Percentiles rank a stretch among this genome's conserved stretches.
phyloP scores from a whole-genome alignment of 2,888 invertebrate species.

The Drosophila neotestacea region DNA sequence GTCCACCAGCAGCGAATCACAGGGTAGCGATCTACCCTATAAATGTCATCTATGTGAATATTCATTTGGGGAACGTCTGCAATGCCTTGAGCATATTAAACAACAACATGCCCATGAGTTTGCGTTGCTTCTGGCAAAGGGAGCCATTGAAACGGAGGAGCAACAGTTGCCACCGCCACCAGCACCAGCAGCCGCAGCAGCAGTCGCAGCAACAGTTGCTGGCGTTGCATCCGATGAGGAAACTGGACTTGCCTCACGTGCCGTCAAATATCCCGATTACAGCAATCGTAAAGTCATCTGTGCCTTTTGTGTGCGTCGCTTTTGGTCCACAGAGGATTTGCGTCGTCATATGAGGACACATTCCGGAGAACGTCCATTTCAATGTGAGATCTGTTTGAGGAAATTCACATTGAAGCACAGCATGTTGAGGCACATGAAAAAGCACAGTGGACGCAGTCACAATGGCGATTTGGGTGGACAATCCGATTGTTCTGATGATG shows the following conservation, averaged over 20 bases:
- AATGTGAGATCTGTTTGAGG: constrained; percentile 94
- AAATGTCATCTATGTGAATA: constrained; percentile 97
- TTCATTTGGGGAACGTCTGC: constrained; percentile 92
- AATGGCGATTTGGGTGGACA: constrained; percentile 71
- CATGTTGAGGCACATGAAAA: constrained; percentile 96
- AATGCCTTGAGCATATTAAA: constrained; percentile 93
- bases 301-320: constrained; percentile 96
- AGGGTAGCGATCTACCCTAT: constrained; percentile 89
- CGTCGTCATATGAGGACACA: constrained; percentile 97
- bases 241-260: constrained; percentile 80
- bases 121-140: constrained; percentile 92
- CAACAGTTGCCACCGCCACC: constrained; percentile 12
- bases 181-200: constrained; percentile 3
- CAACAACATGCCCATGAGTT: constrained; percentile 91
- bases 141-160: constrained; percentile 87
- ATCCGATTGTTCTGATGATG: constrained; percentile 85
- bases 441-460: constrained; percentile 90
- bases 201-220: not conserved
- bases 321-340: constrained; percentile 97
- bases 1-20: constrained; percentile 18
- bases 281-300: constrained; percentile 95
- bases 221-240: constrained; percentile 79
- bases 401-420: constrained; percentile 97
- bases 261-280: constrained; percentile 93
- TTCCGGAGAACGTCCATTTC: constrained; percentile 96